Base-by-base conservation (phyloP, 64 coral and sea anemone genomes). In the Astreopora myriophthalma region DNA sequence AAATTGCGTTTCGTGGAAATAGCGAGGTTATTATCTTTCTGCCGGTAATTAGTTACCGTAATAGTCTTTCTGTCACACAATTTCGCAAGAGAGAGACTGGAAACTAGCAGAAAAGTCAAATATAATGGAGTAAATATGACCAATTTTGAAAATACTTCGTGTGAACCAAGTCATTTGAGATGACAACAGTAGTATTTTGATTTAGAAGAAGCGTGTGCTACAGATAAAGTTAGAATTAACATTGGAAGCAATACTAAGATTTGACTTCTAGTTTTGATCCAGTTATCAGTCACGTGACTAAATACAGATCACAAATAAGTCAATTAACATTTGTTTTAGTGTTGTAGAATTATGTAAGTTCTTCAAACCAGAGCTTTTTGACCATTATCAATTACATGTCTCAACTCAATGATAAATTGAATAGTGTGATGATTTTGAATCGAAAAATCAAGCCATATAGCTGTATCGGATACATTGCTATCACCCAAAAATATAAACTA, bases 1-100 rank as follows among this genome's bases (percentile, higher is more conserved):
- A n/a, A n/a, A n/a, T n/a, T n/a, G n/a, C n/a, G n/a, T n/a, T n/a
- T n/a, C n/a, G n/a, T n/a, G n/a, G n/a, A n/a, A n/a, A n/a, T n/a
- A n/a, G n/a, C n/a, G n/a, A n/a, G n/a, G n/a, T n/a, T n/a, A n/a
- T n/a, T n/a, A n/a, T n/a, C n/a, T n/a, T n/a, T n/a, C n/a, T n/a
- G n/a, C n/a, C n/a, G n/a, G n/a, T n/a, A n/a, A n/a, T n/a, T n/a
- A n/a, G n/a, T n/a, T n/a, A n/a, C n/a, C n/a, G n/a, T n/a, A n/a
- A n/a, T n/a, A 74, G 71, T 74, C 71, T 74, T 74, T 74, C 71
- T 74, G 71, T 74, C 71, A 74, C 71, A 74, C 71, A 74, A 74
- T 74, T 74, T 74, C 27, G 71, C 22, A 74, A 74, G 71, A 30
- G 71, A 74, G 71, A 5, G 71, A 74, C 71, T 74, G 71, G 27